A percentile compares a stretch with the other conserved stretches of the same genome.
Evolutionary conservation across 1,140 invertebrate species (phyloP).

Genomic region (Ceratina calcarata): DNA sequence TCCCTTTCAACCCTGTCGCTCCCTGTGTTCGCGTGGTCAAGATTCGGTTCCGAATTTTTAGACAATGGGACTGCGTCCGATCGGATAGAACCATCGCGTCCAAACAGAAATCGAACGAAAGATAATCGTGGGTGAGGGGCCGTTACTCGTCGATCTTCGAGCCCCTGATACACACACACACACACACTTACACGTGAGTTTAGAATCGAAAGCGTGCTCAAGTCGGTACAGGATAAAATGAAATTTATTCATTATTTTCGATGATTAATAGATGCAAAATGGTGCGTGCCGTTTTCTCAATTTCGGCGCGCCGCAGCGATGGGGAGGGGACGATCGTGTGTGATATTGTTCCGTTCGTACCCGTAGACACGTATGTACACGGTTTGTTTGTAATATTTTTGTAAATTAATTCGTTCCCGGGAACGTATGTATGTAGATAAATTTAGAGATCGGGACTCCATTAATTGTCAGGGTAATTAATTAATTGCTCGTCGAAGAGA

Average conservation of each 20-base stretch:
- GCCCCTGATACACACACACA: slow-evolving; percentile 10
- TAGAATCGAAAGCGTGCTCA: slow-evolving; percentile 48
- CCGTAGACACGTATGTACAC: slow-evolving; percentile 4
- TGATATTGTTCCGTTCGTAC: slow-evolving; percentile 43
- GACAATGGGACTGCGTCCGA: slow-evolving; percentile 24
- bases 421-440: slow-evolving; percentile 43
- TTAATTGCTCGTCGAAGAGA: slow-evolving; percentile 27
- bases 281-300: neutral
- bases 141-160: slow-evolving; percentile 50
- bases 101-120: neutral
- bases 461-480: slow-evolving; percentile 21
- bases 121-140: neutral
- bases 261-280: slow-evolving; percentile 1
- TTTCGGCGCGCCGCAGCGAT: neutral
- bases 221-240: slow-evolving; percentile 18
- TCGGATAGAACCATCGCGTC: slow-evolving; percentile 27
- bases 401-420: slow-evolving; percentile 47
- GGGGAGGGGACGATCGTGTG: slow-evolving; percentile 17
- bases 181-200: slow-evolving; percentile 11
- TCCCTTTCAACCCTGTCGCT: slow-evolving; percentile 33
- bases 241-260: slow-evolving; percentile 17
- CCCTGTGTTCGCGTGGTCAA: slow-evolving; percentile 50
- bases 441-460: slow-evolving; percentile 21
- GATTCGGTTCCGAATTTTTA: slow-evolving; percentile 47
- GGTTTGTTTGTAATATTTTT: slow-evolving; percentile 51